A percentile compares a stretch with the other conserved stretches of the same genome.
Evolutionary conservation across 2,888 invertebrate genomes (phyloP).

Genomic region (Osedax frankpressi): DNA sequence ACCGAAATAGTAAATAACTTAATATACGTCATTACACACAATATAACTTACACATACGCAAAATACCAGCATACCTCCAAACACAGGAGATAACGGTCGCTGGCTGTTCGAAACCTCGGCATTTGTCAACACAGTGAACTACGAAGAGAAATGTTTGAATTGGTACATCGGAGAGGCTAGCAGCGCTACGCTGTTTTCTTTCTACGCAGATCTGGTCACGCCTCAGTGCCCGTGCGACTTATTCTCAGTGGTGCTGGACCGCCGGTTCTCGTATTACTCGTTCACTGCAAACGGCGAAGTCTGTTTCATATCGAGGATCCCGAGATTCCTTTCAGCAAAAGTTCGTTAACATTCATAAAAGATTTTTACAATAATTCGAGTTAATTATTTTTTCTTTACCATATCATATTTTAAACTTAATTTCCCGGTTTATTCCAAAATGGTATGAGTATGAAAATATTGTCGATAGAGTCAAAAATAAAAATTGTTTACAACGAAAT

Average conservation of each 20-base stretch:
- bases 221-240: constrained; percentile 8
- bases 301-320: constrained; percentile 1
- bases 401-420: no score
- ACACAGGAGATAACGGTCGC: constrained; percentile 1
- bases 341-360: no score
- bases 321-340: not conserved
- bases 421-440: no score
- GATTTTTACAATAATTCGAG: no score
- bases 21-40: no score
- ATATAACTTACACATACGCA: no score
- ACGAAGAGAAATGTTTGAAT: constrained; percentile 6
- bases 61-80: no score
- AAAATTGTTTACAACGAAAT: no score
- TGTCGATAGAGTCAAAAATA: no score
- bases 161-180: not conserved
- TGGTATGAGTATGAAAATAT: no score
- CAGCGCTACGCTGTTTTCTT: not conserved
- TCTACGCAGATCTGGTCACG: not conserved
- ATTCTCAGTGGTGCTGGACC: not conserved
- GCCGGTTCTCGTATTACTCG: not conserved
- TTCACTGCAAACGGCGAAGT: not conserved
- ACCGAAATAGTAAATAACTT: no score
- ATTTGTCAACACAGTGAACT: not conserved
- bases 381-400: no score
- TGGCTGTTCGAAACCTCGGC: not conserved